Base-by-base conservation (phyloP, 2,113 vertebrate species). In the Myrmecophaga tridactyla region DNA sequence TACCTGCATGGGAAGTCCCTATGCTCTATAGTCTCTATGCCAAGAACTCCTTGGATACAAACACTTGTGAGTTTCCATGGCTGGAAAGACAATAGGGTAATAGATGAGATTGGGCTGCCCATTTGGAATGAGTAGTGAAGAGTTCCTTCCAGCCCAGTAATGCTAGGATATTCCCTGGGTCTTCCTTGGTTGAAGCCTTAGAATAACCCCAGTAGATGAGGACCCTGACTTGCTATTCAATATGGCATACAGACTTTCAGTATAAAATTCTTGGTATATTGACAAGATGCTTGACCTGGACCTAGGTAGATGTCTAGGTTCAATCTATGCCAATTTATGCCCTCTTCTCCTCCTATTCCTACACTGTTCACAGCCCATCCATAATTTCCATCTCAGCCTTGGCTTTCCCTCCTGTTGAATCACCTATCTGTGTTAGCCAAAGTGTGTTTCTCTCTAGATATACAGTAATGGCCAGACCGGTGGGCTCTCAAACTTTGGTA, bases 241-340 rank as follows among this genome's bases (percentile, higher is more conserved):
- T 73, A 43, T 63, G 3, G 62, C 29, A 62, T 6, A 84, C 36
- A 77, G 31, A 13, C 58, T 84, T 56, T 72, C 34, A 84, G 23
- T 43, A 89, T 86, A 82, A 39, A 77, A 86, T 94, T 94, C 62
- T 95, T 85, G 73, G 31, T 29, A 58, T 90, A 75, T 41, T 94
- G 34, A 39, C 48, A 80, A 95, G 63, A 94, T 11, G 13, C 36
- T 89, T 96, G 41, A 83, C 34, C 41, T 65, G 21, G 34, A 11
- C 39, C 48, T 73, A 58, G 21, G n/a, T n/a, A n/a, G n/a, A n/a
- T n/a, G n/a, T n/a, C n/a, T n/a, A n/a, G n/a, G n/a, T n/a, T n/a
- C n/a, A n/a, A n/a, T n/a, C n/a, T n/a, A n/a, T n/a, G n/a, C n/a
- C n/a, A n/a, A 27, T n/a, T 80, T 12, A 36, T 77, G 27, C 36